Evolutionary conservation across 1,140 invertebrate species (phyloP), one percentile per base, ranked within the genome.

Genomic region (Saccostrea echinata): DNA sequence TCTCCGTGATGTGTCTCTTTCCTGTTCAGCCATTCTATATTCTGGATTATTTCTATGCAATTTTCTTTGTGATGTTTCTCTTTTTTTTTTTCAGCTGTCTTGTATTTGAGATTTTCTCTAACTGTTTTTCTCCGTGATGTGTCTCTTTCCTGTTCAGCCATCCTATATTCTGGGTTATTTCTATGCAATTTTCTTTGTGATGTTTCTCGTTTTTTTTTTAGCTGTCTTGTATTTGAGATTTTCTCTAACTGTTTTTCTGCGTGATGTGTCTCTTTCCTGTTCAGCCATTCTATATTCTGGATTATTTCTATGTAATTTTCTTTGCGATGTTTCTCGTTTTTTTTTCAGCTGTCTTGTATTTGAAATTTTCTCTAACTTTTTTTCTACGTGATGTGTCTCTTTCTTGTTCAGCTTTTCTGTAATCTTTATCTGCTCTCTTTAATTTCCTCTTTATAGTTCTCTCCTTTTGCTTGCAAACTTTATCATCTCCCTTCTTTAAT

Each of bases 401-500:
- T 76, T 76, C 68, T 76, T 76, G 13, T 35, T 76, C 68, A 27
- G 24, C 33, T 35, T 76, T 27, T 76, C 33, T 76, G 33, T 76
- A 76, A 13, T 76, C 13, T 30, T 76, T 2, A 30, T 76, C 24
- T 30, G 24, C 33, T 76, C 68, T 27, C 18, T 76, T 76, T 30
- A 30, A 30, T 76, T 76, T 76, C 33, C 43, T 43, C 4, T 43
- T 43, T 43, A 43, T 8, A 43, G 43, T 8, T 8, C 43, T 43
- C 61, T 68, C 61, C 27, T 68, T 68, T 27, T 68, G 61, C 27
- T 76, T 76, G 33, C 68, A 76, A 30, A 76, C 3, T 76, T 27
- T 76, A 76, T 71, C 21, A 24, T 76, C n/a, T 76, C 68, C n/a
- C 11, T 76, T 16, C 21, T 57, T 21, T 57, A 57, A 57, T 57